Conservation (phyloP, 2,797 vertebrate genomes). For the Glyptemys insculpta region DNA sequence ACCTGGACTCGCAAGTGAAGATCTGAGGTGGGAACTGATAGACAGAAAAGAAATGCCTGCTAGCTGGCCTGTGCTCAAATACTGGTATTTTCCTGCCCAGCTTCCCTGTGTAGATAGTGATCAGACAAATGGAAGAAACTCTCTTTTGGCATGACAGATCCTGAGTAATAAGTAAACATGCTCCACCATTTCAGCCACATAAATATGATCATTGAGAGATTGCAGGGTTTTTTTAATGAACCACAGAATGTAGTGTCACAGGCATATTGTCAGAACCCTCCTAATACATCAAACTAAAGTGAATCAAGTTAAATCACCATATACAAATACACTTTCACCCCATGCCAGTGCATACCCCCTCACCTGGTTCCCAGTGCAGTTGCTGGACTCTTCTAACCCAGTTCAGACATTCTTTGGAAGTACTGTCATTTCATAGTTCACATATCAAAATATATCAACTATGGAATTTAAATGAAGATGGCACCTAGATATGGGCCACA, state of each 20-base stretch:
- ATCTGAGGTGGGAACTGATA: background rate
- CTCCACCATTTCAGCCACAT: background rate
- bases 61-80: background rate
- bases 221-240: background rate
- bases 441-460: background rate
- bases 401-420: background rate
- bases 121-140: background rate
- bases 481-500: background rate
- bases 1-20: background rate
- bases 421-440: background rate
- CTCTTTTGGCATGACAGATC: background rate
- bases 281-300: background rate
- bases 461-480: background rate
- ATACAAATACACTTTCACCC: background rate
- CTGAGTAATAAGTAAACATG: background rate
- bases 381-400: background rate
- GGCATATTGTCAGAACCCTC: background rate
- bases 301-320: background rate
- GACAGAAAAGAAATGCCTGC: background rate
- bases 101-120: background rate
- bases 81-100: background rate
- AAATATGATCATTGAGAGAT: background rate
- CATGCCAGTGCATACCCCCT: fast-evolving
- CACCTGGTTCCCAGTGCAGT: background rate
- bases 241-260: background rate